Evolutionary conservation across 2,113 vertebrate genomes (phyloP).

Genomic region (Halcyon malimbica): DNA sequence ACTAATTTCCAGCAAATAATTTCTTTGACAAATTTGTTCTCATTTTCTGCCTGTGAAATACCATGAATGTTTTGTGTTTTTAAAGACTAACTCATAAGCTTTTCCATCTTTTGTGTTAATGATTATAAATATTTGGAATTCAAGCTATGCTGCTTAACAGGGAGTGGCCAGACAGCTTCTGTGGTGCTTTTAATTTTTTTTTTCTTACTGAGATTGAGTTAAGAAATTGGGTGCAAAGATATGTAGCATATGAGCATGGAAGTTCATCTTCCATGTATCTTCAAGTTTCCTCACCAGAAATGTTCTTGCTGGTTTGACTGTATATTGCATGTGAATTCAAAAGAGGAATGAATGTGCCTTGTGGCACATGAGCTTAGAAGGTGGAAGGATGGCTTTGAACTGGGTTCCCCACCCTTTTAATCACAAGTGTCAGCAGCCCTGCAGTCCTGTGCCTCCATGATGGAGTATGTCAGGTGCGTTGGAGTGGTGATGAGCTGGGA

Average conservation of each 20-base stretch:
- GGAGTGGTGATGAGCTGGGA: background rate
- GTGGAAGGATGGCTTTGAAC: background rate
- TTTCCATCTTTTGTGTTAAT: background rate
- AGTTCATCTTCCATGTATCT: background rate
- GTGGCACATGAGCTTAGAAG: background rate
- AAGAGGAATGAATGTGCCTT: background rate
- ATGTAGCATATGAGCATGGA: background rate
- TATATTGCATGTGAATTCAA: background rate
- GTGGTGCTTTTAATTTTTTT: background rate
- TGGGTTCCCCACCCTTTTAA: background rate
- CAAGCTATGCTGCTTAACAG: background rate
- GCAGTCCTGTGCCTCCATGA: background rate
- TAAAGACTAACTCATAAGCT: background rate
- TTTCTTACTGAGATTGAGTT: background rate
- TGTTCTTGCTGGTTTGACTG: background rate
- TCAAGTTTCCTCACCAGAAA: background rate
- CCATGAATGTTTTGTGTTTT: background rate
- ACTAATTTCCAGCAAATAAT: background rate
- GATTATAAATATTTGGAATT: background rate
- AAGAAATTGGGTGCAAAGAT: background rate
- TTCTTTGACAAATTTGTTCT: background rate
- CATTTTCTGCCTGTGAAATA: background rate
- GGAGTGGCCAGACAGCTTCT: background rate
- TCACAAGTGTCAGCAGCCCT: background rate
- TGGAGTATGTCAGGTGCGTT: background rate